phyloP scores from a whole-genome alignment of 2,797 vertebrate genomes.

The Peromyscus aztecus region DNA sequence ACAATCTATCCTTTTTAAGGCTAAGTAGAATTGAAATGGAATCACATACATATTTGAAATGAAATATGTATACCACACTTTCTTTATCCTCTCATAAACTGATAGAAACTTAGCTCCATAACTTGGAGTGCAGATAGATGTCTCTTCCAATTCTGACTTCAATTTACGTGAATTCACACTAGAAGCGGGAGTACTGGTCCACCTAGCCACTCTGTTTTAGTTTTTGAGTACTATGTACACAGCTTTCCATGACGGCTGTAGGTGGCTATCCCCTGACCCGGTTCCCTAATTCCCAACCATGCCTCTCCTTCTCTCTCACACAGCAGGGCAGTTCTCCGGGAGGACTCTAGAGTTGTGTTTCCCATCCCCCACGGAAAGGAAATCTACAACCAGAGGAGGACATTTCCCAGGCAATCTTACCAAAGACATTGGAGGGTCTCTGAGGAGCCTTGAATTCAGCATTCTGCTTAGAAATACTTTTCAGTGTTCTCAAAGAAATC shows the following conservation, averaged over 20 bases:
- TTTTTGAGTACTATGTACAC: background rate
- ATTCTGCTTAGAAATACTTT: constrained; percentile 9
- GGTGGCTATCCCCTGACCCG: no score
- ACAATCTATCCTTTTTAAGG: background rate
- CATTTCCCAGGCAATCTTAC: background rate
- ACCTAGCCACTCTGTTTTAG: background rate
- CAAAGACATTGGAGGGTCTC: background rate
- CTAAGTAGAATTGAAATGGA: background rate
- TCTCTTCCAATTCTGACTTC: background rate
- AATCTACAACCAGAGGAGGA: background rate
- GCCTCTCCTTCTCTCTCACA: background rate
- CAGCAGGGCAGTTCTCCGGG: background rate
- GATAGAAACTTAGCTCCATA: background rate
- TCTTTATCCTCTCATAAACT: background rate
- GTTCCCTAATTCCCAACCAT: background rate
- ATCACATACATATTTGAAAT: no score
- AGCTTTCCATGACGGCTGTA: background rate
- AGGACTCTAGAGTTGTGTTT: background rate
- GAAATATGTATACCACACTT: background rate
- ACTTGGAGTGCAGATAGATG: background rate
- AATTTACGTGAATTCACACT: background rate
- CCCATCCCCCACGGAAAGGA: background rate
- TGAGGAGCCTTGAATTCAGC: background rate
- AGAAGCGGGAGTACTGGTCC: background rate
- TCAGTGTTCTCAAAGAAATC: background rate